phyloP scores from a whole-genome alignment of 2,797 vertebrate genomes.

The Diplodus sargus region DNA sequence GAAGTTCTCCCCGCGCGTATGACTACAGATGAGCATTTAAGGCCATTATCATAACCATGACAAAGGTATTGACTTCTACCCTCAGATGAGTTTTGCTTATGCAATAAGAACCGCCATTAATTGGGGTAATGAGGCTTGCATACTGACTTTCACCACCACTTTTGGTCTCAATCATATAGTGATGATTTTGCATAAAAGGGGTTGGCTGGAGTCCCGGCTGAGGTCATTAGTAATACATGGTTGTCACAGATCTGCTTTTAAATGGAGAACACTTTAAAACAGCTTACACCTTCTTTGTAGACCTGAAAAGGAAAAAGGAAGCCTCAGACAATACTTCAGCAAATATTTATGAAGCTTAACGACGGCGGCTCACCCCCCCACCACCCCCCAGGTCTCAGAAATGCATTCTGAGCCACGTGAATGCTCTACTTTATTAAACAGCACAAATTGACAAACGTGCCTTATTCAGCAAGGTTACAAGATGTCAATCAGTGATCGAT shows the following conservation, averaged over 20 bases:
- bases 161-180: constrained; percentile 78
- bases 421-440: constrained; percentile 37
- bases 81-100: constrained; percentile 81
- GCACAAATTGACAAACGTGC: constrained; percentile 8
- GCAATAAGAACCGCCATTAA: constrained; percentile 80
- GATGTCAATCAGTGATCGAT: constrained; percentile 63
- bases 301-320: background rate
- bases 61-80: constrained; percentile 80
- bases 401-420: background rate
- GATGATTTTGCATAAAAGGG: constrained; percentile 75
- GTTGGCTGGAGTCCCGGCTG: constrained; percentile 58
- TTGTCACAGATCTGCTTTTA: constrained; percentile 49
- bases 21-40: constrained; percentile 72
- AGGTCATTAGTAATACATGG: constrained; percentile 60
- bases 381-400: background rate
- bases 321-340: background rate
- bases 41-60: constrained; percentile 78
- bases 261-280: constrained; percentile 20
- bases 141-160: constrained; percentile 72
- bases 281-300: constrained; percentile 16
- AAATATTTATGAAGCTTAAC: constrained; percentile 31
- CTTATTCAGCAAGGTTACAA: constrained; percentile 60
- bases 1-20: constrained; percentile 67
- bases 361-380: background rate
- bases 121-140: constrained; percentile 81